Evolutionary conservation across 2,113 vertebrate species (phyloP).

Genomic region (Phalacrocorax brasilianus): DNA sequence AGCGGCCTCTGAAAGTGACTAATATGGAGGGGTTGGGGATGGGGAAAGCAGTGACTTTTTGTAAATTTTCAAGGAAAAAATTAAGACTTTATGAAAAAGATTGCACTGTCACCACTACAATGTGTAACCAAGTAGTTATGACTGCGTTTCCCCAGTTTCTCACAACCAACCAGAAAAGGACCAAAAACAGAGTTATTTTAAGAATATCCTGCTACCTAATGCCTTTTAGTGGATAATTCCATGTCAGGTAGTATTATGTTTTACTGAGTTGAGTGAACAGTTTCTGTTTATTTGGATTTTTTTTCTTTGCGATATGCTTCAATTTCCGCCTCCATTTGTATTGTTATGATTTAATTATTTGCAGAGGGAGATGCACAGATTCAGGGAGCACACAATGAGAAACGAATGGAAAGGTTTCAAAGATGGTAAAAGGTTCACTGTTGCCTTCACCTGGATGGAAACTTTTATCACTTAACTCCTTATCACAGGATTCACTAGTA

Average conservation of each 20-base stretch:
- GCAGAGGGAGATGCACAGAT: not conserved
- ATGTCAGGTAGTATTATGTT: not conserved
- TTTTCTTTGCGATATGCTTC: not conserved
- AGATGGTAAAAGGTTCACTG: not conserved
- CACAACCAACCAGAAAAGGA: not conserved
- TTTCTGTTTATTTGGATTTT: not conserved
- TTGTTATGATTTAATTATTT: not conserved
- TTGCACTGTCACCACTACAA: not conserved
- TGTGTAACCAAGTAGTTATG: not conserved
- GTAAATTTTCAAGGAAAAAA: not conserved
- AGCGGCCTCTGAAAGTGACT: not conserved
- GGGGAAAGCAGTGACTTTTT: not conserved
- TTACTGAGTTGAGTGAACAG: not conserved
- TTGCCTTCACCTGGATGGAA: not conserved
- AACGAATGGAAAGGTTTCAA: not conserved
- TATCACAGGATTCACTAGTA: not conserved
- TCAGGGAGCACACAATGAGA: not conserved
- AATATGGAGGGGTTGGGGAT: accelerated
- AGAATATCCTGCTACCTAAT: not conserved
- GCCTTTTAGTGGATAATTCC: not conserved
- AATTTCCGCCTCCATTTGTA: not conserved
- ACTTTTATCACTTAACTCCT: not conserved
- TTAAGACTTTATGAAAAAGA: not conserved
- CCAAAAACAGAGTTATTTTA: not conserved
- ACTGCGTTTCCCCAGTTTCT: not conserved